Percentiles rank a stretch among this genome's conserved stretches.
phyloP scores from a whole-genome alignment of 1,140 invertebrate genomes.

The Colletes latitarsis region DNA sequence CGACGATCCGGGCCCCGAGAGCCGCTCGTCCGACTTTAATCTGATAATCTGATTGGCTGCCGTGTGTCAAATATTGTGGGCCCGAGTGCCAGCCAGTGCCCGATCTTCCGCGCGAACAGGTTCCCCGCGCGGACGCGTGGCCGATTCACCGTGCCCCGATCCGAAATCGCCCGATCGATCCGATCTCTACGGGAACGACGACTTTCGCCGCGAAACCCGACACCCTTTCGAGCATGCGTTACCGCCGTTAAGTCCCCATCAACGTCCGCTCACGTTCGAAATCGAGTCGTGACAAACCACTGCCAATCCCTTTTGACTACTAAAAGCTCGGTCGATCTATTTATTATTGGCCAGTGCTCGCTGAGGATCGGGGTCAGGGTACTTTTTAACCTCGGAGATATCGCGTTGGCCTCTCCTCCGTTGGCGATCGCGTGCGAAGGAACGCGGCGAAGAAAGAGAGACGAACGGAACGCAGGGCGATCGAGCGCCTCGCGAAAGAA shows the following conservation, averaged over 20 bases:
- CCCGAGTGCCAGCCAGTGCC: constrained; percentile 64
- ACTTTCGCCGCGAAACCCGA: background rate
- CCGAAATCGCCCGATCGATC: constrained; percentile 52
- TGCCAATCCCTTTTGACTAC: no score
- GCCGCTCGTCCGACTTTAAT: constrained; percentile 71
- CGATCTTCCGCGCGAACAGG: constrained; percentile 69
- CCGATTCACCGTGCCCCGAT: constrained; percentile 49
- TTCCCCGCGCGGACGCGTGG: constrained; percentile 63
- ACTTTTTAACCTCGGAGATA: constrained; percentile 48
- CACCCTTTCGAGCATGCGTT: background rate
- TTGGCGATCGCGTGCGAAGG: background rate
- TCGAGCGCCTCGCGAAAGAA: background rate
- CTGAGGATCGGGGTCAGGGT: constrained; percentile 20
- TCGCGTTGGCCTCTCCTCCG: constrained; percentile 6
- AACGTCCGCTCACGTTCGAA: background rate
- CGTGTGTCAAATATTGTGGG: constrained; percentile 78
- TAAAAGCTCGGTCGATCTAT: no score
- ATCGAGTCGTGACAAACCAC: background rate
- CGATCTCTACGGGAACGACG: constrained; percentile 21
- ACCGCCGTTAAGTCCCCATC: background rate
- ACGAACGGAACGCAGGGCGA: background rate
- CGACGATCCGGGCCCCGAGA: constrained; percentile 46
- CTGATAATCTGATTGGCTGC: constrained; percentile 79
- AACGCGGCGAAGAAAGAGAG: background rate
- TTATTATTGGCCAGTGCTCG: no score